A percentile compares a stretch with the other conserved stretches of the same genome.
Conservation (phyloP, 1,140 invertebrate genomes). For the Euura lappo region DNA sequence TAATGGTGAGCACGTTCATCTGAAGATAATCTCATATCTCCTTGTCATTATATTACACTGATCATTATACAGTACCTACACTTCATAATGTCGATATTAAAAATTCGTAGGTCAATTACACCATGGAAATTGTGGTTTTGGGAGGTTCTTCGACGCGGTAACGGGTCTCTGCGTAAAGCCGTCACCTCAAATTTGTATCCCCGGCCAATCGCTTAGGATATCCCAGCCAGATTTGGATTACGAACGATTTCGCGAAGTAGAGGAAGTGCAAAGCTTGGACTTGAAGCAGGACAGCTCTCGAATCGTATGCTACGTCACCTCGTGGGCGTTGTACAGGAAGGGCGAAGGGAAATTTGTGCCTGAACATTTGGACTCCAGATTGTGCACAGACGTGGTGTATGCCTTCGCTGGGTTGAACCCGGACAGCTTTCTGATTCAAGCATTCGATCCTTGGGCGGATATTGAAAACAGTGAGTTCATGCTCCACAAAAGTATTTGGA, state of each 20-base stretch:
- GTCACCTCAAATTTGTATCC: constrained; percentile 42
- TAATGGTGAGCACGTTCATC: constrained; percentile 65
- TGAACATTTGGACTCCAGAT: constrained; percentile 77
- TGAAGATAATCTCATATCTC: neutral
- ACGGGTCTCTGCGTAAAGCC: constrained; percentile 38
- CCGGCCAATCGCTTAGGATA: constrained; percentile 27
- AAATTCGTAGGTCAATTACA: constrained; percentile 36
- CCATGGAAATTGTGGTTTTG: constrained; percentile 46
- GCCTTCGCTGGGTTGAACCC: constrained; percentile 88
- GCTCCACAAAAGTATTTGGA: constrained; percentile 25
- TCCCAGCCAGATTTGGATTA: constrained; percentile 16
- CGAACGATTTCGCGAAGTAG: constrained; percentile 31
- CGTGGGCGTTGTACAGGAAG: constrained; percentile 86
- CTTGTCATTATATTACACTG: neutral
- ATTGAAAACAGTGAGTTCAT: constrained; percentile 78
- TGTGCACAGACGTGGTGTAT: constrained; percentile 90
- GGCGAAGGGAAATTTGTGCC: constrained; percentile 84
- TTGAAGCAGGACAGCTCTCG: constrained; percentile 48
- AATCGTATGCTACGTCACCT: constrained; percentile 87
- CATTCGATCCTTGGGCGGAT: constrained; percentile 86
- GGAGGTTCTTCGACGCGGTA: constrained; percentile 41
- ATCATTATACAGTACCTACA: too few species aligned
- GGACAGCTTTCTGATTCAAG: constrained; percentile 73
- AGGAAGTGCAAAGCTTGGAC: constrained; percentile 39
- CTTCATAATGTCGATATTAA: neutral